Base-by-base conservation (phyloP, 2,888 invertebrate genomes). In the Drosophila paranaensis region DNA sequence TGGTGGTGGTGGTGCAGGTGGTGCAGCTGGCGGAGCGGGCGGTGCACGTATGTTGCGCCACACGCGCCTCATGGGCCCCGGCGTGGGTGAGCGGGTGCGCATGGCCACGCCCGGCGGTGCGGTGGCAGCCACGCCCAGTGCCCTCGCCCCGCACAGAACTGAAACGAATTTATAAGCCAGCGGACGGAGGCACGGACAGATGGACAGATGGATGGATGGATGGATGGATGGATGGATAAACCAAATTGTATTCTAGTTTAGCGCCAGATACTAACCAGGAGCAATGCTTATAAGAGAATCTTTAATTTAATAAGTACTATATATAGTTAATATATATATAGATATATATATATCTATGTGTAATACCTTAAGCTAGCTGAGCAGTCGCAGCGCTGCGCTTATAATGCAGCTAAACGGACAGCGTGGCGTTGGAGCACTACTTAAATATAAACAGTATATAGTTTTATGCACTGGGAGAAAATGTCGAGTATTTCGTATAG, bases 111-210 rank as follows among this genome's bases (percentile, higher is more conserved):
- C 85, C 0, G 84, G 84, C 0, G 84, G 74, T 20, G 80, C 81
- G 25, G 79, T 84, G 62, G 71, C 79, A 16, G 71, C 74, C 56
- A 61, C 76, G 53, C 68, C 79, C 73, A 81, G 79, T 63, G 70
- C 35, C 63, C 77, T 85, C 66, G 82, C 91, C 67, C 90, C 92
- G 73, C 91, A 92, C 81, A 91, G 93, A 89, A 93, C 93, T 91
- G 93, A 93, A 91, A 93, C 93, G 86, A 93, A 93, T 92, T 91
- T 93, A 90, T 93, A 92, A 75, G 58, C 39, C 16, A 16, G 57
- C 37, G 35, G 43, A 35, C 27, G 27, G 45, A 40, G 14, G 43
- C 8, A 13, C 16, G n/a, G n/a, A 30, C 10, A 2, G 33, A 62
- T 5, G 25, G 51, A 6, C 30, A n/a, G n/a, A 13, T 3, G 2